Evolutionary conservation across 1,140 invertebrate species (phyloP).

Genomic region (Drosophila suzukii): DNA sequence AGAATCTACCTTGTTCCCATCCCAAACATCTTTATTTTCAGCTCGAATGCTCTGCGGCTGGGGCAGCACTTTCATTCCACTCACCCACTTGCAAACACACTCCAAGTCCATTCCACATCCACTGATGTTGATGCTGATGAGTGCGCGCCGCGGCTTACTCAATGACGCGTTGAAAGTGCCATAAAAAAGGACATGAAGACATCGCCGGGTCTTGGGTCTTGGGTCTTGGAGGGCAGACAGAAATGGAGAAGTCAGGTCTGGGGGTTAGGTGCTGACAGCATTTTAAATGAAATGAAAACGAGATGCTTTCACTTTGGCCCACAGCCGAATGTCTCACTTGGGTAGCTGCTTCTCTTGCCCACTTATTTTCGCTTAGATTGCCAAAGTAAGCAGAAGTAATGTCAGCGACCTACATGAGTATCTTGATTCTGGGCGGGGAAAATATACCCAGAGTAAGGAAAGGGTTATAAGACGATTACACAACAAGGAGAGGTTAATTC

Average conservation of each 20-base stretch:
- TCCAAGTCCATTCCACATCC: constrained; percentile 17
- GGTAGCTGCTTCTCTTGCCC: constrained; percentile 14
- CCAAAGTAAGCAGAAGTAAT: constrained; percentile 77
- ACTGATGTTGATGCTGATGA: constrained; percentile 54
- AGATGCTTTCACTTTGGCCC: constrained; percentile 74
- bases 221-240: neutral
- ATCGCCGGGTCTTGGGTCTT: constrained; percentile 14
- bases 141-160: constrained; percentile 75
- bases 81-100: constrained; percentile 15
- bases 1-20: constrained; percentile 14
- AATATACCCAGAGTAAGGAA: constrained; percentile 12
- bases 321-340: constrained; percentile 40
- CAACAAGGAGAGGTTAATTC: constrained; percentile 8
- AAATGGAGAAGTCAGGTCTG: constrained; percentile 23
- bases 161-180: constrained; percentile 82
- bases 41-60: constrained; percentile 37
- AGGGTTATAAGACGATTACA: constrained; percentile 32
- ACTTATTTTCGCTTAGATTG: constrained; percentile 33
- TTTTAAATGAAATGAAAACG: constrained; percentile 82
- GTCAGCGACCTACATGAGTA: constrained; percentile 57
- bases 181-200: constrained; percentile 81
- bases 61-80: constrained; percentile 33
- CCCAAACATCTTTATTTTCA: constrained; percentile 74
- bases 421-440: neutral
- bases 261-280: constrained; percentile 78